Percentiles rank a stretch among this genome's conserved stretches.
phyloP scores from a whole-genome alignment of 2,113 vertebrate species.

The Sebastes fasciatus region DNA sequence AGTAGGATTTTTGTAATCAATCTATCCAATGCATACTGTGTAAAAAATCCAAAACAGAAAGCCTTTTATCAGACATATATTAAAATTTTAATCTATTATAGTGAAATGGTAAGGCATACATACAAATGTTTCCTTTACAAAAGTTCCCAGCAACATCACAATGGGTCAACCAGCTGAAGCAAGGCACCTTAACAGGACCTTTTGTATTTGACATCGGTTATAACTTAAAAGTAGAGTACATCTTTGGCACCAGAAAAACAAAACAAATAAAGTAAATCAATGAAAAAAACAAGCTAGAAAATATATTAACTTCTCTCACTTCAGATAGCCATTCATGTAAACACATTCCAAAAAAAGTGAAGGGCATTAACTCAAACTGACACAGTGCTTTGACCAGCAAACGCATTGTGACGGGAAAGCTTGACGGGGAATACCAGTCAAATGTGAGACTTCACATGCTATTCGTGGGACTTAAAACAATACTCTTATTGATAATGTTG shows the following conservation, averaged over 20 bases:
- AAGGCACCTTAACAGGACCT: constrained; percentile 66
- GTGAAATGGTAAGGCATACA: constrained; percentile 85
- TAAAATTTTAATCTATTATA: constrained; percentile 84
- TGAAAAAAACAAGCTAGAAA: constrained; percentile 64
- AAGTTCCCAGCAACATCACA: constrained; percentile 84
- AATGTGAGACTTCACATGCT: constrained; percentile 33
- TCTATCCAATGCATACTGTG: not conserved
- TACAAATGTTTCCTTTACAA: constrained; percentile 80
- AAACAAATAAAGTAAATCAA: constrained; percentile 62
- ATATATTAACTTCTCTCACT: constrained; percentile 87
- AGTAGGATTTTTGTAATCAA: not conserved
- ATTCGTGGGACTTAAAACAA: not conserved
- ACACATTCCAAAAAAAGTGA: constrained; percentile 76
- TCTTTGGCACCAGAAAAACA: constrained; percentile 85
- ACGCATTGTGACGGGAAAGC: constrained; percentile 55
- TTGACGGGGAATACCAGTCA: constrained; percentile 34
- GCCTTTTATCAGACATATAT: constrained; percentile 81
- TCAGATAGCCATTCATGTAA: constrained; percentile 84
- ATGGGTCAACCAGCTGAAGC: constrained; percentile 79
- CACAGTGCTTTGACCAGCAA: constrained; percentile 81
- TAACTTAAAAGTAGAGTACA: constrained; percentile 83
- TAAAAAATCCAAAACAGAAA: constrained; percentile 24
- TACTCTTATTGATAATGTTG: not conserved
- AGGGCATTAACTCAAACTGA: constrained; percentile 48
- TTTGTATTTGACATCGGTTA: constrained; percentile 71